phyloP scores from a whole-genome alignment of 92 coral and sea anemone genomes.

The Isaurus tuberculatus region DNA sequence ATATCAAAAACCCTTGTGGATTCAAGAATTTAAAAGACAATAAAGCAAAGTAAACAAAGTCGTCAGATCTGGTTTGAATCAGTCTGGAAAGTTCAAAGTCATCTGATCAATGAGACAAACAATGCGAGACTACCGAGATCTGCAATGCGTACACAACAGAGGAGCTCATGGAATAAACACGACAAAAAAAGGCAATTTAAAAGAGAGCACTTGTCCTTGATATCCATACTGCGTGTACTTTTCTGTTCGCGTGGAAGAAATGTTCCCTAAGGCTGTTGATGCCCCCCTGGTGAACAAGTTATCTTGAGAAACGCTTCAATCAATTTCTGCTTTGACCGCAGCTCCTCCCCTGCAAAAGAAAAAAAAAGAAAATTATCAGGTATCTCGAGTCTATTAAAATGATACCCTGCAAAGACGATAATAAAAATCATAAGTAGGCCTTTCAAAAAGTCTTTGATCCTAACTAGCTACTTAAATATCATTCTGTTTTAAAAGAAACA shows the following conservation, averaged over 20 bases:
- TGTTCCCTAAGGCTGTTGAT: conserved; percentile 25
- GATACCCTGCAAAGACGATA: conserved; percentile 14
- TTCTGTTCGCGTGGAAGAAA: conserved; percentile 14
- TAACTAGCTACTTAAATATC: background rate
- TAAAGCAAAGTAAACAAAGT: conserved; percentile 31
- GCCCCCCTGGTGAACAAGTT: conserved; percentile 41
- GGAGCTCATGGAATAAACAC: conserved; percentile 2
- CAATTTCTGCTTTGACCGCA: conserved; percentile 34
- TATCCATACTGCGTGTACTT: conserved; percentile 17
- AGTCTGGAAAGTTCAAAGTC: conserved; percentile 57
- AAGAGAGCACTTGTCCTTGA: conserved; percentile 7
- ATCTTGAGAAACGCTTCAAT: conserved; percentile 17
- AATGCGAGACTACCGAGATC: background rate
- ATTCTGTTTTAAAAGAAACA: background rate
- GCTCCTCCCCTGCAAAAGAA: conserved; percentile 46
- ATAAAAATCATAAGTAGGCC: background rate
- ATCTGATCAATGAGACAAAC: conserved; percentile 41
- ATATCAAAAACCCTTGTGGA: conserved; percentile 42
- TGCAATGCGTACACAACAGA: conserved; percentile 4
- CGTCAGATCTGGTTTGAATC: conserved; percentile 46
- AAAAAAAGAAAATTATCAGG: background rate
- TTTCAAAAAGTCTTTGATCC: background rate
- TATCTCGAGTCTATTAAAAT: conserved; percentile 2
- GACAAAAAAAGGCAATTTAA: background rate
- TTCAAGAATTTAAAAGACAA: conserved; percentile 48